Evolutionary conservation across 2,113 vertebrate species (phyloP), one percentile per base, ranked within the genome.

Genomic region (Aythya baeri): DNA sequence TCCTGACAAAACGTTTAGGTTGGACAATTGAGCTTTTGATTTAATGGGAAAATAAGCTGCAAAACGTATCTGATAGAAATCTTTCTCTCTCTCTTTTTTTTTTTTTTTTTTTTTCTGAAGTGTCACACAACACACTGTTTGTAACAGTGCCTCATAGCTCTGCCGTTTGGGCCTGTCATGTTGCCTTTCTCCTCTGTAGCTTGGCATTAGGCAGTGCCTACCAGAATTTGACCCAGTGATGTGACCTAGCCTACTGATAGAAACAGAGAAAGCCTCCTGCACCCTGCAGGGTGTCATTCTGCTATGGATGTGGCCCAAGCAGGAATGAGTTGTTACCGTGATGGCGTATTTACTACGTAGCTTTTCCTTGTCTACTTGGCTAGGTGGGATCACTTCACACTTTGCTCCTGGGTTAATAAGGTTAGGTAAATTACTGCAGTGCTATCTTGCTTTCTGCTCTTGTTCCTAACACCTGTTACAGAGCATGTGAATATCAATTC

Each of bases 151-250:
- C 54, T 80, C 31, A 49, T 34, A 77, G 26, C 9, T 3, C 29
- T 59, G 59, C 23, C 1, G 0, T 54, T 68, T 83, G 59, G 16
- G n/a, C 36, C 43, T 22, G 16, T 55, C 2, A 0, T 38, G 9
- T 83, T 89, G 41, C 4, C 17, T 80, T 68, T 80, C 36, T 83
- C 29, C 36, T 76, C 32, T 50, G 25, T 54, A 38, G 6, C 46
- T 67, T 41, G 41, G 7, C 5, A 80, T 20, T 80, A 55, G 73
- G 22, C 5, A 15, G 5, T 1, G 2, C 46, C 38, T 72, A 31
- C 58, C 54, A 46, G 82, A 49, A 26, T 81, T 32, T 49, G 13
- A 54, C 70, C 59, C 38, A 61, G 52, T n/a, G 22, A 67, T 59
- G 22, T 54, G 62, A 83, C 25, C 44, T 43, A n/a, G 46, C 29